These are phyloP conservation scores for Rhyacichthys aspro DNA, from an alignment of 2,797 vertebrate genomes.

Conservation along the genomic window DNA sequence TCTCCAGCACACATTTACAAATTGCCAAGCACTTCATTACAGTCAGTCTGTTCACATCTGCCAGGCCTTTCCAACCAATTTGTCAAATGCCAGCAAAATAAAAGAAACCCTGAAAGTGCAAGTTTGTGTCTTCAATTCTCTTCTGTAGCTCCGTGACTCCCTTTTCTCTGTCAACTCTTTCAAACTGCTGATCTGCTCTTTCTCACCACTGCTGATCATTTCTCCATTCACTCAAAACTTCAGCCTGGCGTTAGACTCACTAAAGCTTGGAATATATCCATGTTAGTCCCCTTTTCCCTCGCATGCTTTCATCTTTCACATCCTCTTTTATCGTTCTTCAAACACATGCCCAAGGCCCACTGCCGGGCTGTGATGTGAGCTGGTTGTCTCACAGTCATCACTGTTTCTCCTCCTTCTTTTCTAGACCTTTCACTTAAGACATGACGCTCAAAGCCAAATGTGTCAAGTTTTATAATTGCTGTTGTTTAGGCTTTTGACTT, in stretches of 20 bases:
- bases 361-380: slow-evolving; percentile 16
- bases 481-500: no score
- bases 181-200: slow-evolving; percentile 54
- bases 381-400: background rate
- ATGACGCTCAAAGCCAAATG: slow-evolving; percentile 1
- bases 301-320: slow-evolving; percentile 17
- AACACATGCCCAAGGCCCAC: slow-evolving; percentile 5
- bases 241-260: slow-evolving; percentile 14
- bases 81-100: slow-evolving; percentile 40
- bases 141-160: slow-evolving; percentile 20
- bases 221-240: slow-evolving; percentile 46
- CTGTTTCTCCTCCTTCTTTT: background rate
- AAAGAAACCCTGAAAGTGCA: slow-evolving; percentile 42
- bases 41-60: slow-evolving; percentile 15
- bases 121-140: slow-evolving; percentile 8
- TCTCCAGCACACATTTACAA: background rate
- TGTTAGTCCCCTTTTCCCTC: background rate
- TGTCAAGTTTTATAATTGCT: background rate
- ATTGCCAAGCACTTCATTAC: slow-evolving; percentile 5
- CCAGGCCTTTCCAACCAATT: slow-evolving; percentile 28
- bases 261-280: slow-evolving; percentile 23
- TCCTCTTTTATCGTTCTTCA: slow-evolving; percentile 23
- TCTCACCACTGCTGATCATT: slow-evolving; percentile 44
- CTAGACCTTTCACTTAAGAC: background rate
- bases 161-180: slow-evolving; percentile 45